Base-by-base conservation (phyloP, 2,888 invertebrate genomes). In the Pyrocoelia pectoralis region DNA sequence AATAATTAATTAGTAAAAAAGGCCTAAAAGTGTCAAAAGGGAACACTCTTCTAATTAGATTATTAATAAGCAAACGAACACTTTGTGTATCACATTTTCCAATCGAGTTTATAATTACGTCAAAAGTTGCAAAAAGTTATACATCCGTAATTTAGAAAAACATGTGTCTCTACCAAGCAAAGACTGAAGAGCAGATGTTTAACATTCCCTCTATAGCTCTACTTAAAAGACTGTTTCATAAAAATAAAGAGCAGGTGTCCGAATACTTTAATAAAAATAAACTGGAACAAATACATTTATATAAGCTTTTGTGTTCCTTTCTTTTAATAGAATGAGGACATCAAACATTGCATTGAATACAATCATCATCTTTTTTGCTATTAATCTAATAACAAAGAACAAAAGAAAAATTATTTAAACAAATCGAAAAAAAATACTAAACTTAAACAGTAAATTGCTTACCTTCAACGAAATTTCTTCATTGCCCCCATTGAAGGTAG, bases 401-500 rank as follows among this genome's bases (percentile, higher is more conserved):
- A 43, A 43, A 15, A 4, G 17, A 17, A n/a, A n/a, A n/a, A n/a
- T n/a, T 17, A 6, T 17, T 10, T 46, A 46, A 18, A 46, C 15
- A 1, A 9, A 40, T 40, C 4, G 8, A n/a, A 24, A 24, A 24
- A 5, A 24, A 24, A 17, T 46, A 46, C 12, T 13, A 6, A 14
- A 41, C 14, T 8, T 41, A 14, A 12, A 41, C 8, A 12, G 12
- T 12, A 46, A 15, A 46, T 46, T 18, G 46, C 46, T 46, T 15
- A 46, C 46, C 46, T 10, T 46, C 46, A 46, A 46, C 8, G 17
- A 46, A 46, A 46, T 18, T 17, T n/a, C 17, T 46, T 46, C 46
- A 15, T 18, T 46, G 17, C 46, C 10, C 13, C 10, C 6, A 46
- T 46, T 46, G 15, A 46, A 17, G n/a, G 18, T 18, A 15, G 46